Percentiles rank a stretch among this genome's conserved stretches.
Evolutionary conservation across 37 sponge, comb jelly and placozoan genomes (phyloP).

Genomic region (Oopsacas minuta): DNA sequence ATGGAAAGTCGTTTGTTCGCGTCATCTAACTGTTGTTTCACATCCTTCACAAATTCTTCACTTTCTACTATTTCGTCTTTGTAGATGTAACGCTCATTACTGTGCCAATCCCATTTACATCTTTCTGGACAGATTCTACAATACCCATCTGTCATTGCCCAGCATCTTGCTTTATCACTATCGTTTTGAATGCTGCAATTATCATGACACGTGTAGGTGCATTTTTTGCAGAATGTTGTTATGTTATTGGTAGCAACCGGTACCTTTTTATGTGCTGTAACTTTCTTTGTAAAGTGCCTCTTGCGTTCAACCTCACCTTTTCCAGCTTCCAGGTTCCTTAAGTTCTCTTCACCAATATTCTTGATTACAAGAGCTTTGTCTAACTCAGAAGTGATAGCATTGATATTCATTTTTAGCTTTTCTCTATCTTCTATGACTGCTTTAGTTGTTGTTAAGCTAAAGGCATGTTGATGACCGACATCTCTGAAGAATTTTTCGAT

Average conservation of each 20-base stretch:
- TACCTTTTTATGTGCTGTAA: background rate
- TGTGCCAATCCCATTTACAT: conserved; percentile 6
- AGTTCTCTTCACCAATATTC: background rate
- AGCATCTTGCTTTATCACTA: background rate
- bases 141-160: conserved; percentile 1
- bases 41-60: background rate
- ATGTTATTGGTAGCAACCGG: background rate
- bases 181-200: background rate
- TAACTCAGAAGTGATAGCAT: background rate
- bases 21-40: background rate
- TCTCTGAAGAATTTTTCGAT: background rate
- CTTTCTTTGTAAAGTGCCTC: background rate
- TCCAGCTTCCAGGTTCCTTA: background rate
- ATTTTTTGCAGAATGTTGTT: background rate
- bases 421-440: conserved; percentile 1
- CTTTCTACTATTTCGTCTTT: background rate
- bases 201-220: background rate
- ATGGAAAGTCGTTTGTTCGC: background rate
- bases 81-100: background rate
- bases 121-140: background rate
- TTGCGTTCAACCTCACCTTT: background rate
- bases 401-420: background rate
- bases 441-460: background rate
- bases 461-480: background rate
- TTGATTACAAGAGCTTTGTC: background rate